Evolutionary conservation across 2,113 vertebrate species (phyloP).

Genomic region (Esox niger): DNA sequence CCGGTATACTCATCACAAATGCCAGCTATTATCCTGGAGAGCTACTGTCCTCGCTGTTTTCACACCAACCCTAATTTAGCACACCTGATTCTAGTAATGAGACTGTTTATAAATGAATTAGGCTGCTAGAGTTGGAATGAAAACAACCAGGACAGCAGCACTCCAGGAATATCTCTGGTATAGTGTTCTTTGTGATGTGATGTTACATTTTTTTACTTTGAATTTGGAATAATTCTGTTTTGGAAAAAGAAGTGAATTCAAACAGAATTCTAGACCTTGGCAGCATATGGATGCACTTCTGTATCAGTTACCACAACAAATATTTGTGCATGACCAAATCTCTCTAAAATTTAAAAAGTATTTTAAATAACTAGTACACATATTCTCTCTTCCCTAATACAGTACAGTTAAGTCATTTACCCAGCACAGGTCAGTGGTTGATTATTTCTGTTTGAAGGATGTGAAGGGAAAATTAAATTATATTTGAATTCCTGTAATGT

Average conservation of each 20-base stretch:
- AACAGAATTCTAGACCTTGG: not conserved
- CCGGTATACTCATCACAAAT: constrained; percentile 19
- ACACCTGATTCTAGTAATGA: no score
- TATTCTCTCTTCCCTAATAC: constrained; percentile 27
- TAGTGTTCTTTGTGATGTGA: constrained; percentile 51
- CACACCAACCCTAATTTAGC: no score
- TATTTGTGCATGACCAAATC: constrained; percentile 19
- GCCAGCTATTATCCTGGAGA: not conserved
- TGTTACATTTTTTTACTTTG: constrained; percentile 55
- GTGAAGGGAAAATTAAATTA: constrained; percentile 29
- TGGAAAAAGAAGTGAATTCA: not conserved
- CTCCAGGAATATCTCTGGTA: no score
- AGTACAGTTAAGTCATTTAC: not conserved
- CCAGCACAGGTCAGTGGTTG: not conserved
- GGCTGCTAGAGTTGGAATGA: no score
- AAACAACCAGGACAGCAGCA: no score
- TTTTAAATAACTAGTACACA: constrained; percentile 5
- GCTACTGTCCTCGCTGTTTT: no score
- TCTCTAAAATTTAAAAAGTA: not conserved
- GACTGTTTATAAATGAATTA: no score
- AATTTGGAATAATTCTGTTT: constrained; percentile 42
- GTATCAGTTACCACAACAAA: constrained; percentile 25
- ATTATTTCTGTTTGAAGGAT: constrained; percentile 18
- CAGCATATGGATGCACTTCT: constrained; percentile 34
- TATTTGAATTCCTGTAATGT: constrained; percentile 64